Evolutionary conservation across 2,888 invertebrate species (phyloP).

Genomic region (Platerodrilus igneus): DNA sequence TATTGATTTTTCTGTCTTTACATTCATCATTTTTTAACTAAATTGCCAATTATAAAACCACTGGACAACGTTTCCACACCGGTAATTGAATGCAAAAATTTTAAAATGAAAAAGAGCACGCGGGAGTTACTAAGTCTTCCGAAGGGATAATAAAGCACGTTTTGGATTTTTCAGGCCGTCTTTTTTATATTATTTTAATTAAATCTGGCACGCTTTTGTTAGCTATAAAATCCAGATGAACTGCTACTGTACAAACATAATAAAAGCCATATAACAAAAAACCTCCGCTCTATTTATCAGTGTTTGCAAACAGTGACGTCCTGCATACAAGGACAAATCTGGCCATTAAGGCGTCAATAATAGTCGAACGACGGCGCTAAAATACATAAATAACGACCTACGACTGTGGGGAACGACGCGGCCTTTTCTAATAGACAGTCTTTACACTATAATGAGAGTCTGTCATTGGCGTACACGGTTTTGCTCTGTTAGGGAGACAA

Average conservation of each 20-base stretch:
- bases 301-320: constrained; percentile 48
- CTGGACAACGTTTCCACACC: too few relatives aligned
- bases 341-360: constrained; percentile 49
- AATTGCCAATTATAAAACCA: constrained; percentile 23
- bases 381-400: constrained; percentile 48
- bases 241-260: constrained; percentile 38
- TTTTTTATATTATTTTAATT: constrained; percentile 32
- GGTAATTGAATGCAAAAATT: too few relatives aligned
- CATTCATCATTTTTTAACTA: constrained; percentile 20
- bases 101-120: too few relatives aligned
- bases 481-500: too few relatives aligned
- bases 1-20: constrained; percentile 25
- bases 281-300: constrained; percentile 44
- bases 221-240: constrained; percentile 36
- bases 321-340: constrained; percentile 47
- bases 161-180: constrained; percentile 22
- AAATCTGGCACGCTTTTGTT: constrained; percentile 27
- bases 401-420: constrained; percentile 25
- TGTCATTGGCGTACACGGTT: too few relatives aligned
- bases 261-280: constrained; percentile 36
- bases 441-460: too few relatives aligned
- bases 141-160: constrained; percentile 22
- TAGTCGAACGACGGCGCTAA: constrained; percentile 47
- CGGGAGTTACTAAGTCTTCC: constrained; percentile 14
- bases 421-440: constrained; percentile 42